Percentiles rank a stretch among this genome's conserved stretches.
Conservation (phyloP, 2,888 invertebrate genomes). For the Rhopalosiphum nymphaeae region DNA sequence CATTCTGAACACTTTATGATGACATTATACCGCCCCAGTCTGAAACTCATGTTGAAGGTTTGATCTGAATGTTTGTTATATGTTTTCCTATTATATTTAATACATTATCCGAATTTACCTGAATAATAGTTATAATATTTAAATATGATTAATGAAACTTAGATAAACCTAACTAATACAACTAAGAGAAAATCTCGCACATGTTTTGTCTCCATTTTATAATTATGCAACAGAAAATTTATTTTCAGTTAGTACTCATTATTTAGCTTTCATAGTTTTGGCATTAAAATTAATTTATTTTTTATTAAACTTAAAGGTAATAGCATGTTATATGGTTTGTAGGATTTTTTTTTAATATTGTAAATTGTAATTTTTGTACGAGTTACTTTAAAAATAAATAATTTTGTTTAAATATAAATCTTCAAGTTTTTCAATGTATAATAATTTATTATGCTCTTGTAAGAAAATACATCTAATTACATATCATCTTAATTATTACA, state of each 20-base stretch:
- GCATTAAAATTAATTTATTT: no score
- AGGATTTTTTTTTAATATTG: neutral
- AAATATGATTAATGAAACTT: neutral
- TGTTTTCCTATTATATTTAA: neutral
- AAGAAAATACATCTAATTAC: neutral
- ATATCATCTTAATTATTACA: neutral
- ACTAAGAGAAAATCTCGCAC: no score
- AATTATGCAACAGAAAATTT: neutral
- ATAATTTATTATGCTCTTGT: neutral
- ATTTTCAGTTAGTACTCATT: neutral
- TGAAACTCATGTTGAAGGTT: constrained; percentile 35
- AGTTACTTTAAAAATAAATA: neutral
- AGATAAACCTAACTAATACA: neutral
- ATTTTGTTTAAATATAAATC: neutral
- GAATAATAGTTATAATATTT: neutral
- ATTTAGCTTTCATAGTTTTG: neutral
- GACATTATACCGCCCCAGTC: constrained; percentile 38
- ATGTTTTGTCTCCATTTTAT: neutral
- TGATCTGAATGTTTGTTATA: neutral
- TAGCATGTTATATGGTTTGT: neutral
- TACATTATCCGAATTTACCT: neutral
- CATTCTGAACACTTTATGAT: neutral
- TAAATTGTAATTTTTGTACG: neutral
- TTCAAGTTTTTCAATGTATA: neutral
- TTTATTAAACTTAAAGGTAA: neutral